Base-by-base conservation (phyloP, 2,113 vertebrate species). In the Rhea pennata region DNA sequence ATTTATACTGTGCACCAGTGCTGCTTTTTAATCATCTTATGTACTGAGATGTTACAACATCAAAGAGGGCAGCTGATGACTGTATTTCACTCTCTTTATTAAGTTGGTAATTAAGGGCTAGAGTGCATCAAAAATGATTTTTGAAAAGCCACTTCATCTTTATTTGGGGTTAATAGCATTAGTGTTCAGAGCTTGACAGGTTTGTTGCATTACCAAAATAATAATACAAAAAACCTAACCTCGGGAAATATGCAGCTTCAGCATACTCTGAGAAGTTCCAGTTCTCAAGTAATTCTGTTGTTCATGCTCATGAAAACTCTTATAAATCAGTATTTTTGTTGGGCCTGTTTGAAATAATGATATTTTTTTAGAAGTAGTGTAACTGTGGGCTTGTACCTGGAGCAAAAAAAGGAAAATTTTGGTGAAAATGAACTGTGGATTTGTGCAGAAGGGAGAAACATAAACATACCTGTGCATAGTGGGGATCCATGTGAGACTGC, bases 151-250 rank as follows among this genome's bases (percentile, higher is more conserved):
- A 26, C 61, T 95, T 92, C 39, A n/a, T 92, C 87, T 96, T 80
- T 96, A 87, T 89, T 90, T 74, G 56, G 74, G 84, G 81, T 96
- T 96, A 96, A 96, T 90, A 91, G 69, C n/a, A 83, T 88, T 94
- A 85, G 87, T n/a, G 31, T 44, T 92, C 20, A 22, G 21, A 64
- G 84, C 62, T 54, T 92, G 64, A 80, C 59, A 65, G 62, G 70
- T 48, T 90, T 67, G 62, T 72, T 86, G 81, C 61, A 54, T 84
- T 87, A 71, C 19, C 70, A 61, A 76, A 85, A 77, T 87, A 58
- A 58, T 46, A 15, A 85, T 93, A 67, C 72, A 71, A 79, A 64
- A 82, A 46, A 46, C 6, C 14, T 36, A 36, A 46, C 6, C 53
- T 71, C 50, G 54, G 33, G 74, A 54, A 44, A 70, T 96, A 62